phyloP scores from a whole-genome alignment of 1,140 invertebrate genomes.

The Hypothenemus hampei region DNA sequence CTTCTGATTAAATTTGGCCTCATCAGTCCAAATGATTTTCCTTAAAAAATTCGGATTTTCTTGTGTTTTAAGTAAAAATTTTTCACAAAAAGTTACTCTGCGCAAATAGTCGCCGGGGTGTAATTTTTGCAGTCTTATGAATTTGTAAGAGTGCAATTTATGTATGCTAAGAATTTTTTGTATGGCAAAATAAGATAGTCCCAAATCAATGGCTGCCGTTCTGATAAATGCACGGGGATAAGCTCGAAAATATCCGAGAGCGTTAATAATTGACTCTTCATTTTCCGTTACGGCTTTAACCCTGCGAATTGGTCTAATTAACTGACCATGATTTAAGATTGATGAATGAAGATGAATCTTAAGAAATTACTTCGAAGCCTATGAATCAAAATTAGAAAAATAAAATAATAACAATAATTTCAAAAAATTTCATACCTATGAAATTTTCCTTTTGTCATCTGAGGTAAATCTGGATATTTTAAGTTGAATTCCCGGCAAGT shows the following conservation, averaged over 20 bases:
- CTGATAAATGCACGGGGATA: constrained; percentile 5
- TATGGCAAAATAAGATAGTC: constrained; percentile 4
- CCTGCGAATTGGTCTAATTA: too few relatives aligned
- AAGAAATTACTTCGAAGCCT: too few relatives aligned
- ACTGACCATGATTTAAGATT: too few relatives aligned
- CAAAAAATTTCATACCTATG: too few relatives aligned
- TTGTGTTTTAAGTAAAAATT: background rate
- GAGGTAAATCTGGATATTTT: too few relatives aligned
- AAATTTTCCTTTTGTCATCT: too few relatives aligned
- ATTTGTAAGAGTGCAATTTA: constrained; percentile 5
- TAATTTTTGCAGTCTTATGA: background rate
- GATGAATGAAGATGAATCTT: too few relatives aligned
- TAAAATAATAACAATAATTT: too few relatives aligned
- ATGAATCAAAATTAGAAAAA: too few relatives aligned
- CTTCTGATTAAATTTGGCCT: background rate
- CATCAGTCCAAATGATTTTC: background rate
- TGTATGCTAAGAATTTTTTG: constrained; percentile 1
- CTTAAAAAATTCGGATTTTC: background rate
- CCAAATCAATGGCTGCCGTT: background rate
- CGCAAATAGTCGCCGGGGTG: background rate
- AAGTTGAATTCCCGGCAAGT: too few relatives aligned
- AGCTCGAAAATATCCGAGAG: background rate
- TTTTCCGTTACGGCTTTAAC: background rate
- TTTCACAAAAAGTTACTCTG: background rate
- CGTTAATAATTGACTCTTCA: background rate